Evolutionary conservation across 2,113 vertebrate species (phyloP).

Genomic region (Nyctereutes procyonoides): DNA sequence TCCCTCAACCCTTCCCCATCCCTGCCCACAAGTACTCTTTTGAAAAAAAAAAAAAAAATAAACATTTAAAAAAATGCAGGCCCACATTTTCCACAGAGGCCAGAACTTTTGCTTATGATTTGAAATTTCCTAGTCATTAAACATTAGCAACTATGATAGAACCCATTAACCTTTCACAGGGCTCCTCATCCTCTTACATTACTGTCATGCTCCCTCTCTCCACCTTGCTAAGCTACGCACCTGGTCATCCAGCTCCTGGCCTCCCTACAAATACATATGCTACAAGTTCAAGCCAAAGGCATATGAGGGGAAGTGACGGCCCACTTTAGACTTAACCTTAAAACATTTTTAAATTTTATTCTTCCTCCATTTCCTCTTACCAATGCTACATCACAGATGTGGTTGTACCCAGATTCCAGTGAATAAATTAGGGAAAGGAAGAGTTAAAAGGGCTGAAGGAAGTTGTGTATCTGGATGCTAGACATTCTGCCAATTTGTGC

Average conservation of each 20-base stretch:
- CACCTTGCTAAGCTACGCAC: background rate
- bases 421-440: background rate
- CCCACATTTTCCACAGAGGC: background rate
- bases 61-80: background rate
- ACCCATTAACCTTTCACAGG: background rate
- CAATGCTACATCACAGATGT: background rate
- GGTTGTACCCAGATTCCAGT: background rate
- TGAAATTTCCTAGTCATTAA: background rate
- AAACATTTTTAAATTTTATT: background rate
- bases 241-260: no score
- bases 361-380: background rate
- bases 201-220: rapidly evolving
- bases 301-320: background rate
- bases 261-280: background rate
- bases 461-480: background rate
- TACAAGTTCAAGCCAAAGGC: background rate
- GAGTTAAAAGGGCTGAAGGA: background rate
- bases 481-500: background rate
- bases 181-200: background rate
- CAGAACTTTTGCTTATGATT: background rate
- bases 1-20: background rate
- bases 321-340: background rate
- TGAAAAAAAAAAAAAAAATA: no score
- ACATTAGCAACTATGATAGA: background rate
- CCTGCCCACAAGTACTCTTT: no score